Conservation (phyloP, 2,797 vertebrate genomes). For the Pristis pectinata region DNA sequence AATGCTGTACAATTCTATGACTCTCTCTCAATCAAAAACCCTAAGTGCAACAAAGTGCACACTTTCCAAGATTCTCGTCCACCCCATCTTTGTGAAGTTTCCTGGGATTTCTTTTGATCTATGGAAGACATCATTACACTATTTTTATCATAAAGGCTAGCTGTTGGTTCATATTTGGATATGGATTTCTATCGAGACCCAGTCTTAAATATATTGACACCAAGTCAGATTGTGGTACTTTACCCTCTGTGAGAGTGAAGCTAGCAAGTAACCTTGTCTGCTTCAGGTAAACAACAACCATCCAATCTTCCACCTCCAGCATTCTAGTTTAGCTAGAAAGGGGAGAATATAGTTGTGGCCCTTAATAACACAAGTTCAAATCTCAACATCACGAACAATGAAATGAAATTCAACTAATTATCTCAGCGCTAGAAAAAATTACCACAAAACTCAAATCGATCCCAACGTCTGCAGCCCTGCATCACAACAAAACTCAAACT, state of each 20-base stretch:
- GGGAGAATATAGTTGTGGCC: not conserved
- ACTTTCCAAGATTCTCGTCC: not conserved
- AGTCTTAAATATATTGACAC: not conserved
- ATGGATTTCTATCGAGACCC: not conserved
- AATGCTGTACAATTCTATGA: too few species aligned
- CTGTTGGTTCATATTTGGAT: not conserved
- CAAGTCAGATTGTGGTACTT: not conserved
- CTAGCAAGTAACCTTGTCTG: not conserved
- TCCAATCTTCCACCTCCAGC: not conserved
- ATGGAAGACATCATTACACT: not conserved
- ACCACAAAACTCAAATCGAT: not conserved
- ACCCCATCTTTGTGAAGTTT: not conserved
- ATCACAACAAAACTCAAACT: too few species aligned
- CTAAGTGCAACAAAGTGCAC: too few species aligned
- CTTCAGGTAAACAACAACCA: not conserved
- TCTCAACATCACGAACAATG: not conserved
- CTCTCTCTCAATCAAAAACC: too few species aligned
- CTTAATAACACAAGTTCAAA: not conserved
- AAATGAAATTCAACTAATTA: not conserved
- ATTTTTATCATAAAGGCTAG: not conserved
- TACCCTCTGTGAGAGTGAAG: not conserved
- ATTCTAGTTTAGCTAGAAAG: not conserved
- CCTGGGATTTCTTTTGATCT: not conserved
- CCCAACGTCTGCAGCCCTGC: too few species aligned
- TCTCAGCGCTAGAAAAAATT: not conserved